These are phyloP conservation scores for Conistra vaccinii DNA, from an alignment of 2,888 invertebrate species.

Conservation along the genomic window DNA sequence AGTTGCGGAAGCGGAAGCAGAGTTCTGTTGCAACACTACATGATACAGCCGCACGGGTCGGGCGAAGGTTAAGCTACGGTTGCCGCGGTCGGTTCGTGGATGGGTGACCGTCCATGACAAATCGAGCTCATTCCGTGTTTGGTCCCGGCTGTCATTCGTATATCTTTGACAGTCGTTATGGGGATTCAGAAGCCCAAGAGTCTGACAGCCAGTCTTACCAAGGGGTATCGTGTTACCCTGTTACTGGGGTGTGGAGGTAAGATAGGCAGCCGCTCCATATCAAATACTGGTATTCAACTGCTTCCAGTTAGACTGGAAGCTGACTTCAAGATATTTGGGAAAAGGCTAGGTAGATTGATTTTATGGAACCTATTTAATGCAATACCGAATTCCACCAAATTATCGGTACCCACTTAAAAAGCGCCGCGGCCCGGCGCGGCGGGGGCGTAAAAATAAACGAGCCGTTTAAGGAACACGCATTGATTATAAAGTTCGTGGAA, in stretches of 20 bases:
- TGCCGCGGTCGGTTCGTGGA: background rate
- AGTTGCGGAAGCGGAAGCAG: too few species aligned
- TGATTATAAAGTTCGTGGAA: constrained; percentile 28
- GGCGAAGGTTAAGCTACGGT: background rate
- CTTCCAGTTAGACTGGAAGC: background rate
- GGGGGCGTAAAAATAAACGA: background rate
- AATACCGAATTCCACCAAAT: background rate
- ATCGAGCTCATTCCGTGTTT: too few species aligned
- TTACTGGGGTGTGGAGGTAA: too few species aligned
- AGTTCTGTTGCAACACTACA: too few species aligned
- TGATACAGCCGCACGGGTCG: background rate
- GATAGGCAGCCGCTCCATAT: too few species aligned
- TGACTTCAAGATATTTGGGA: background rate
- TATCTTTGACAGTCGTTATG: too few species aligned
- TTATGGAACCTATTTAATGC: background rate
- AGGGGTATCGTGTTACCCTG: too few species aligned
- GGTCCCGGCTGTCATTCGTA: too few species aligned
- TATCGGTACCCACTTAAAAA: background rate
- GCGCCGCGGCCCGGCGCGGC: background rate
- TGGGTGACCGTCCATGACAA: too few species aligned
- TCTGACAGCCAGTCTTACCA: too few species aligned
- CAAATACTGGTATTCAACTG: too few species aligned
- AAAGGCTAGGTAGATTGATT: background rate
- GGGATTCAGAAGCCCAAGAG: too few species aligned
- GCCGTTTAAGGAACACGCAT: constrained; percentile 21